Base-by-base conservation (phyloP, 2,113 vertebrate genomes). In the Cebidichthys violaceus region DNA sequence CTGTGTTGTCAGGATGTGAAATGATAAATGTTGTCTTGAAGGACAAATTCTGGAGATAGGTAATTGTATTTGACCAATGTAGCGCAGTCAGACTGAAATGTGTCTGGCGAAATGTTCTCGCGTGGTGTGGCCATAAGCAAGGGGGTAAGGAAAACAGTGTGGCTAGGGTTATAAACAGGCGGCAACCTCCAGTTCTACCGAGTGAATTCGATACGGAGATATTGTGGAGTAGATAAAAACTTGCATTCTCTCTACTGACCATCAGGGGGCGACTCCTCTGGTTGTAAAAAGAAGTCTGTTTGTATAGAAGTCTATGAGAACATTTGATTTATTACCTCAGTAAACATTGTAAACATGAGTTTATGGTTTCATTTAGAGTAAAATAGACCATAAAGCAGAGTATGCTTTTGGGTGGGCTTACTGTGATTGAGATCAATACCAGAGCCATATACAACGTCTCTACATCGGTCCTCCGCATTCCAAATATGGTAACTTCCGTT, bases 1-100 rank as follows among this genome's bases (percentile, higher is more conserved):
- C 35, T 22, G 66, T 62, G 29, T 27, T 55, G 70, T 62, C 61
- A 17, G 2, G 5, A 70, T 20, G 37, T 37, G 31, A 0, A 1
- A 59, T 22, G 61, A 60, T n/a, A 45, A 75, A 77, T n/a, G 9
- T 41, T 43, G 50, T 31, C 43, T 54, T 10, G 24, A 70, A 68
- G 52, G 70, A 62, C 65, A 67, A 17, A 68, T 61, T n/a, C 4
- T 18, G 29, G 33, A 68, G 15, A 18, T 1, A 37, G 54, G 33
- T 20, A 11, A 54, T 31, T 61, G 33, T 59, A 31, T 45, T 24
- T 11, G 27, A 31, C 39, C 37, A 6, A 43, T 55, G 27, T 27
- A 9, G 47, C 18, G 47, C 6, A 22, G 18, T 50, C 18, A 50
- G 47, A 22, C 18, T 50, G 18, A 20, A 50, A 50, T 50, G 6